These are phyloP conservation scores for Macrotis lagotis DNA, from an alignment of 2,113 vertebrate genomes.

Conservation along the genomic window DNA sequence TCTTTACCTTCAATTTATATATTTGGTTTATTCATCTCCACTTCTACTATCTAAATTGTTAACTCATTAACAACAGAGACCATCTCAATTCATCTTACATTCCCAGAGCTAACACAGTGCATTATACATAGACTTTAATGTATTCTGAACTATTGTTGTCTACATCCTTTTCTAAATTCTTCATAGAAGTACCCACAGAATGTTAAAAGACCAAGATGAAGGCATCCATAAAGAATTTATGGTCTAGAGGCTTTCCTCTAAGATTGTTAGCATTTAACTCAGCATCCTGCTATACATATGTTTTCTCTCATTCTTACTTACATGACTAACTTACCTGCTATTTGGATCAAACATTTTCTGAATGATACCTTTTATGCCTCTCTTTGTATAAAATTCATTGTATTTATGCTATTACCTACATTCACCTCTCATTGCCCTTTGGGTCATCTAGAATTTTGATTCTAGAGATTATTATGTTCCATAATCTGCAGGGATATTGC, in stretches of 20 bases:
- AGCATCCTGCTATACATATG: background rate
- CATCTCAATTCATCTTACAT: background rate
- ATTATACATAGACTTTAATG: background rate
- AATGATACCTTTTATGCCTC: background rate
- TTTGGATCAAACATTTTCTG: background rate
- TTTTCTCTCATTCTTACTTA: background rate
- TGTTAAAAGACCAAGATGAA: background rate
- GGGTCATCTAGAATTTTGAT: background rate
- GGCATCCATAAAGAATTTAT: conserved; percentile 3
- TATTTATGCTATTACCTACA: background rate
- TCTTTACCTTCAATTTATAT: background rate
- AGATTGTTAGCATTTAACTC: background rate
- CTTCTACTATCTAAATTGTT: background rate
- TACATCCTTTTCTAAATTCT: background rate
- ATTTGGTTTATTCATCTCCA: background rate
- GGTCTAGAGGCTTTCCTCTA: background rate
- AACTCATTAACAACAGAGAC: background rate
- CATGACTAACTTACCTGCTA: background rate
- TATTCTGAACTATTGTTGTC: background rate
- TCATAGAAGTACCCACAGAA: background rate
- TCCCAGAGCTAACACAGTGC: background rate
- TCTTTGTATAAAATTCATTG: background rate
- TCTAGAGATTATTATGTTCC: background rate
- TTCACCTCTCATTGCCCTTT: background rate
- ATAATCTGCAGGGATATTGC: background rate